Conservation (phyloP, 2,888 invertebrate genomes). For the Chouioia cunea region DNA sequence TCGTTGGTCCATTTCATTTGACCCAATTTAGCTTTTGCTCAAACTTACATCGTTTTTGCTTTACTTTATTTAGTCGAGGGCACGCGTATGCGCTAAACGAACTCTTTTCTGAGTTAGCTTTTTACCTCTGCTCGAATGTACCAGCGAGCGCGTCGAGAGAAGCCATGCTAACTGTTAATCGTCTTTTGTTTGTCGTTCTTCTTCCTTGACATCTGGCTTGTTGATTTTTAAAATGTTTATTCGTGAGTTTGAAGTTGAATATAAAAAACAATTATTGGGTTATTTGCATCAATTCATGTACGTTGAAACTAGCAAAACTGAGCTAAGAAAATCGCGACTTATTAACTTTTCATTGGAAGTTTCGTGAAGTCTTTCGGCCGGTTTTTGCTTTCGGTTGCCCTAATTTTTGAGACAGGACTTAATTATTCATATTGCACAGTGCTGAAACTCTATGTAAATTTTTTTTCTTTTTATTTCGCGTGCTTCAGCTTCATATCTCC, state of each 20-base stretch:
- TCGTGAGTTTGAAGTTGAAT: too few relatives aligned
- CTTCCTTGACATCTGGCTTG: too few relatives aligned
- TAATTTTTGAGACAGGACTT: constrained; percentile 12
- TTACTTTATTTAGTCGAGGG: too few relatives aligned
- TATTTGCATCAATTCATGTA: too few relatives aligned
- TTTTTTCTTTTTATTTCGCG: constrained; percentile 16
- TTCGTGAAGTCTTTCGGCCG: background rate
- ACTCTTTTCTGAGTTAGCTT: too few relatives aligned
- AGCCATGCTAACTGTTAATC: background rate
- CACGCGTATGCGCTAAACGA: too few relatives aligned
- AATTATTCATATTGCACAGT: constrained; percentile 27
- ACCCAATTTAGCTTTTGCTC: constrained; percentile 9
- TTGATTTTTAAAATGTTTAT: too few relatives aligned
- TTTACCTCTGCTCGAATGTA: background rate
- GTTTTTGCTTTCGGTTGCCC: background rate
- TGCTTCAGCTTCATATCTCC: constrained; percentile 4
- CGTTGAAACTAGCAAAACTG: background rate
- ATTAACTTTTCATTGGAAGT: constrained; percentile 21
- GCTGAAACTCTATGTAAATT: constrained; percentile 12
- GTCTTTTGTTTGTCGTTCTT: too few relatives aligned
- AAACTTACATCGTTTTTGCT: background rate
- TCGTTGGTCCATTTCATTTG: background rate
- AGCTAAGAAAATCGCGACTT: background rate
- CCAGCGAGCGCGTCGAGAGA: background rate
- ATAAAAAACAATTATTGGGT: too few relatives aligned